Percentiles rank a stretch among this genome's conserved stretches.
Evolutionary conservation across 1,140 invertebrate genomes (phyloP).

Genomic region (Papilio glaucus): DNA sequence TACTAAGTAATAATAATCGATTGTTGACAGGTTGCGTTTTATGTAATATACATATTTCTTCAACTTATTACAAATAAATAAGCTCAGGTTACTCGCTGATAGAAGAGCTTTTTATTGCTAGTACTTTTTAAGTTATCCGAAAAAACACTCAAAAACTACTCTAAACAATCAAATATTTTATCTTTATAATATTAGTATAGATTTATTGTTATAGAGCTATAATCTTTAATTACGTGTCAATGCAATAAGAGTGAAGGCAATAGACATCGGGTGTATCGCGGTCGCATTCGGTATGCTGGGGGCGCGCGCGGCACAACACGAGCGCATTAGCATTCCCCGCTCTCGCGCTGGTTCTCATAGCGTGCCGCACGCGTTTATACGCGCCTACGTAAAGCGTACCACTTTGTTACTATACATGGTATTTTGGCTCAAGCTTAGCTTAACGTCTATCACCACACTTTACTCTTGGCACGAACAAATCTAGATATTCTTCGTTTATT

Average conservation of each 20-base stretch:
- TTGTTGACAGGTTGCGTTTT: too few species aligned
- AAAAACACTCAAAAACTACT: too few species aligned
- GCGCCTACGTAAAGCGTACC: slow-evolving; percentile 27
- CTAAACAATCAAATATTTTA: too few species aligned
- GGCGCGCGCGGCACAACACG: slow-evolving; percentile 61
- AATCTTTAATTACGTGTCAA: slow-evolving; percentile 19
- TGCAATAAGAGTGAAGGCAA: slow-evolving; percentile 3
- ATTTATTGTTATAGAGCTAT: neutral
- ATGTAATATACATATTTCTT: too few species aligned
- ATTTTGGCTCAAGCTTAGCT: neutral
- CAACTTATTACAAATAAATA: too few species aligned
- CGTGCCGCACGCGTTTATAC: slow-evolving; percentile 44
- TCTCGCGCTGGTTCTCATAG: slow-evolving; percentile 68
- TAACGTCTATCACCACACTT: neutral
- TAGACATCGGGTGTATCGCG: neutral
- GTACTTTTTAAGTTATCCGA: too few species aligned
- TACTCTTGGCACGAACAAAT: neutral
- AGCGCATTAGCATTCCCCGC: slow-evolving; percentile 70
- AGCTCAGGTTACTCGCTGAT: too few species aligned
- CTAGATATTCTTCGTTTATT: neutral
- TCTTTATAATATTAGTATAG: neutral
- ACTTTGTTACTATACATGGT: slow-evolving; percentile 1
- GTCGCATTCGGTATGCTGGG: slow-evolving; percentile 53
- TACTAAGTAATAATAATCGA: too few species aligned
- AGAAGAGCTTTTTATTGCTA: too few species aligned